phyloP scores from a whole-genome alignment of 2,888 invertebrate genomes.

The Quadriops clusia region DNA sequence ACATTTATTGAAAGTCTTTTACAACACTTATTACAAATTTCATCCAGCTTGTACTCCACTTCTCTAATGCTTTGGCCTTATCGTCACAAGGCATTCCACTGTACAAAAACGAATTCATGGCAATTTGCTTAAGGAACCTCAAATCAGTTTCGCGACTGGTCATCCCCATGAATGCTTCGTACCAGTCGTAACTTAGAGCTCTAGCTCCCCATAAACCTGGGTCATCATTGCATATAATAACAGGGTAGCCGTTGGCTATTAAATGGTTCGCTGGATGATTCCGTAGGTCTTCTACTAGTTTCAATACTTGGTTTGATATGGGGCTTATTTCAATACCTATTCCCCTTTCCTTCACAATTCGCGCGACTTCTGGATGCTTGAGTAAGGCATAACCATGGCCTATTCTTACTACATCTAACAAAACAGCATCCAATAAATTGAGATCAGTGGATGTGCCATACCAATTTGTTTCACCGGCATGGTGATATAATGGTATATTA shows the following conservation, averaged over 20 bases:
- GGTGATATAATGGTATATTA: constrained; percentile 31
- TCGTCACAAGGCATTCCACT: constrained; percentile 42
- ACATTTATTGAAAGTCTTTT: too few species aligned
- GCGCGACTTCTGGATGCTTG: constrained; percentile 54
- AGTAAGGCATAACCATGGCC: constrained; percentile 61
- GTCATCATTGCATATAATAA: constrained; percentile 61
- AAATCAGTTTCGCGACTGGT: constrained; percentile 53
- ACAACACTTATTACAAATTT: too few species aligned
- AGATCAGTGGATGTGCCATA: constrained; percentile 50
- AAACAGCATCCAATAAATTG: constrained; percentile 59
- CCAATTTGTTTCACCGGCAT: constrained; percentile 69
- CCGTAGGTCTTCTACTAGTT: constrained; percentile 52
- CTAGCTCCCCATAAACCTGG: constrained; percentile 53
- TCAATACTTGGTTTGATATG: constrained; percentile 57
- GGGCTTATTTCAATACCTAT: constrained; percentile 63
- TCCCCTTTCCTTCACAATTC: constrained; percentile 40
- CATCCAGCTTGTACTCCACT: constrained; percentile 47
- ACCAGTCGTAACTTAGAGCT: constrained; percentile 58
- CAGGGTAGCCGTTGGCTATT: constrained; percentile 51
- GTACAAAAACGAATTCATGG: constrained; percentile 55
- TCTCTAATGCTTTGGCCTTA: constrained; percentile 37
- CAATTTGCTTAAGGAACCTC: constrained; percentile 53
- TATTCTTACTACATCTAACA: constrained; percentile 52
- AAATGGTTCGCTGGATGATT: constrained; percentile 58
- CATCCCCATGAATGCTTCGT: constrained; percentile 59